Evolutionary conservation across 2,888 invertebrate genomes (phyloP), one percentile per base, ranked within the genome.

Genomic region (Alviniconcha strummeri): DNA sequence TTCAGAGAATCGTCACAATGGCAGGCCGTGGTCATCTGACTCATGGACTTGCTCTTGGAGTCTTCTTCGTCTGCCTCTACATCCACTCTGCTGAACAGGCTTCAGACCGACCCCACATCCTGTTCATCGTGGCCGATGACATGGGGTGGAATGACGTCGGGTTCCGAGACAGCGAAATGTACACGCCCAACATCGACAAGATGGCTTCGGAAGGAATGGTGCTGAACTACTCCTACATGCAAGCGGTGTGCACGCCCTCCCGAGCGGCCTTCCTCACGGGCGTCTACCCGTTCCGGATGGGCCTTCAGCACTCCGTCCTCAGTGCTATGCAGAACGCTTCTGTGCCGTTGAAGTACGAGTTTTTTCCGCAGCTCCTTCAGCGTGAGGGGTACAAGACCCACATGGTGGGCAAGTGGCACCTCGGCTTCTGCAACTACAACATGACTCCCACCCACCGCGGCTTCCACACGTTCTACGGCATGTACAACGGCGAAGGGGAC

Each of bases 201-300:
- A 86, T 94, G 83, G 93, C 93, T 54, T 84, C 88, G 80, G 88
- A 91, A 86, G 92, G 93, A 0, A 90, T 92, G 11, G 89, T 92
- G 57, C 85, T 94, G 80, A 89, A 92, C 64, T 91, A 92, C 81
- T 91, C 92, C n/a, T 94, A 94, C 85, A 93, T 93, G 52, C 91
- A 91, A 81, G 93, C 92, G 72, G 88, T 92, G 76, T 94, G 94
- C 87, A 92, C 94, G 80, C 93, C 94, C 91, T 93, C 86, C 88
- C 89, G 95, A 82, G 94, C 94, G 8, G 94, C 94, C 4, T 90
- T 95, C 84, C 90, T 95, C 78, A 95, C 95, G 1, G 95, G 94
- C 17, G 85, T 88, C 0, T 89, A 89, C 79, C 90, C 89, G 5
- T 85, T 89, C 15, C 83, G 90, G 2, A 60, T 75, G 60, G 81